Percentiles rank a stretch among this genome's conserved stretches.
phyloP scores from a whole-genome alignment of 2,888 invertebrate genomes.

The Drosophila tanythrix region DNA sequence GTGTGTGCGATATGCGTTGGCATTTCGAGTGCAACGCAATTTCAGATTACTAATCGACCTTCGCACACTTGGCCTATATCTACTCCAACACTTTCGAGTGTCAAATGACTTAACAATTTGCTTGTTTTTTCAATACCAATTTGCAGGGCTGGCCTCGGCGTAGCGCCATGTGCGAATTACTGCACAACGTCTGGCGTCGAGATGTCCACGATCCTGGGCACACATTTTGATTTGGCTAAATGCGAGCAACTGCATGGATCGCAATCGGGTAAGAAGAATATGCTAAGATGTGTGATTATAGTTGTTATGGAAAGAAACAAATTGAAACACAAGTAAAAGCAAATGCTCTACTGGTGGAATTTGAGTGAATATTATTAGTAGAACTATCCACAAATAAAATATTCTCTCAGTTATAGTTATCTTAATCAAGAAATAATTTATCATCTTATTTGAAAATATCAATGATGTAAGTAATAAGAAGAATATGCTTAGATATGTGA shows the following conservation, averaged over 20 bases:
- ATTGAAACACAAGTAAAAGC: not conserved
- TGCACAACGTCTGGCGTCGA: constrained; percentile 65
- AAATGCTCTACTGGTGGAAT: not conserved
- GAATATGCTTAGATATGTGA: not conserved
- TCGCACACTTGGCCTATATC: constrained; percentile 18
- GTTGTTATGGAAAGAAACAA: too few species aligned
- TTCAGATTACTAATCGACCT: constrained; percentile 22
- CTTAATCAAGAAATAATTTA: not conserved
- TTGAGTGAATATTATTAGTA: not conserved
- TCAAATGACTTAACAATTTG: not conserved
- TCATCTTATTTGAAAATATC: not conserved
- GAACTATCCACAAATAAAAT: not conserved
- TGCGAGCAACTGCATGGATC: constrained; percentile 88
- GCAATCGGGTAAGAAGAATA: constrained; percentile 85
- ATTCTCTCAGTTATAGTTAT: not conserved
- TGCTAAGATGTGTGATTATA: not conserved
- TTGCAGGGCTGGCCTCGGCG: constrained; percentile 84
- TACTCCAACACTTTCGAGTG: constrained; percentile 21
- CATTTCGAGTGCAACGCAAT: constrained; percentile 37
- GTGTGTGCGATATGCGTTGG: constrained; percentile 19
- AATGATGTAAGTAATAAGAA: not conserved
- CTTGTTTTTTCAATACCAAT: not conserved
- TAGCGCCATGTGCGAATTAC: constrained; percentile 75
- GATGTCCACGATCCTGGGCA: constrained; percentile 49
- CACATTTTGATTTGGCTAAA: constrained; percentile 80